Evolutionary conservation across 2,797 vertebrate genomes (phyloP), one percentile per base, ranked within the genome.

Genomic region (Crocodylus rhombifer): DNA sequence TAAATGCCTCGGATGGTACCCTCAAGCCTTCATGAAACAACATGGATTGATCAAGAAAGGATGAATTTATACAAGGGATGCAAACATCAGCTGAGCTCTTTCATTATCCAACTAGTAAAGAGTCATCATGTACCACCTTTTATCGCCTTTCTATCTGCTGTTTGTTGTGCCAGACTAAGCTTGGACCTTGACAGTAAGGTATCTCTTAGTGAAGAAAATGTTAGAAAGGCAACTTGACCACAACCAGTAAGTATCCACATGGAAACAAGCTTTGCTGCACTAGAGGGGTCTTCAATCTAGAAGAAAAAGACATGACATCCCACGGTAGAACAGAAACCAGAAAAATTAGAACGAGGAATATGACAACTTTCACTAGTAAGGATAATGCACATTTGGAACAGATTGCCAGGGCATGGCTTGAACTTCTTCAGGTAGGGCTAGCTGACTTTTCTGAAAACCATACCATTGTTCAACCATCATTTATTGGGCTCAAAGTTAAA

Each of bases 321-420:
- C 80, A 25, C 21, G 79, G 61, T 56, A 86, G 77, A 90, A 79
- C 67, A 83, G 90, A 90, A 90, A 75, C 14, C 33, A 36, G n/a
- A 90, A 61, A 90, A 93, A 91, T 91, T 64, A 90, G 58, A 91
- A 78, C n/a, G 30, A 77, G 33, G 55, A 90, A 93, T 61, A n/a
- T 33, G 85, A 80, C 63, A 65, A 67, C 17, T 67, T 67, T 30
- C 20, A 67, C 16, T 67, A 67, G 64, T 67, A 9, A 67, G 17
- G n/a, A 18, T 17, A 33, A 67, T 67, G n/a, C n/a, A 67, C 5
- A 20, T 33, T 20, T 11, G 14, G 17, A 67, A 67, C n/a, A 67
- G 83, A 77, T 58, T 86, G 82, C 73, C 69, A 73, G 92, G 86
- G 33, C 17, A 67, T 67, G 28, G 30, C 9, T 67, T 33, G 17